These are phyloP conservation scores for Gadopsis marmoratus DNA, from an alignment of 2,797 vertebrate genomes.

Conservation along the genomic window DNA sequence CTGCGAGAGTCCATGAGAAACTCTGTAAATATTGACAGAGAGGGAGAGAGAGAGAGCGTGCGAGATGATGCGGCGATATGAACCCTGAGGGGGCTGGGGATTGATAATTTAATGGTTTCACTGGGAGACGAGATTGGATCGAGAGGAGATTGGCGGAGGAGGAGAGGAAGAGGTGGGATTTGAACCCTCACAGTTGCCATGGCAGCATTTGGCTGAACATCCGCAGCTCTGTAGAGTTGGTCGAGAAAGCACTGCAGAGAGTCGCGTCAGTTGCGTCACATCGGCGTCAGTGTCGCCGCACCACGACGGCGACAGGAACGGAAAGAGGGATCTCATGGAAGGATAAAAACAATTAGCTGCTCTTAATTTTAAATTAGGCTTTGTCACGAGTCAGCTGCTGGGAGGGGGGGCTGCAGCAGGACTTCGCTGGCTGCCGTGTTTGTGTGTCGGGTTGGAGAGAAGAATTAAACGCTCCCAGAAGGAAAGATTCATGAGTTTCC, in stretches of 20 bases:
- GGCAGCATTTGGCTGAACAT: conserved; percentile 58
- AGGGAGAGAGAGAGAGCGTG: conserved; percentile 24
- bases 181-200: conserved; percentile 77
- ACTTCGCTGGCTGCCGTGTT: conserved; percentile 21
- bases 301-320: neutral
- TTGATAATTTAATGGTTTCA: conserved; percentile 80
- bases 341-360: conserved; percentile 48
- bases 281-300: neutral
- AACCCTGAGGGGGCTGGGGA: conserved; percentile 62
- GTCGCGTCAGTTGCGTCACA: neutral
- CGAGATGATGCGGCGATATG: conserved; percentile 66
- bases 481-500: conserved; percentile 27
- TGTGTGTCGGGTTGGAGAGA: conserved; percentile 12
- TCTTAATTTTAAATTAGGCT: conserved; percentile 54
- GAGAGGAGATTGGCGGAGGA: conserved; percentile 42
- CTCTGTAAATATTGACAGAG: conserved; percentile 80
- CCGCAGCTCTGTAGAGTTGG: conserved; percentile 19
- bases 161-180: conserved; percentile 59
- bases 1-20: conserved; percentile 70
- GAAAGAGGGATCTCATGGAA: neutral
- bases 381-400: conserved; percentile 18
- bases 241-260: conserved; percentile 17
- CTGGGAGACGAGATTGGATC: conserved; percentile 71
- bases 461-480: conserved; percentile 33
- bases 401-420: neutral